These are phyloP conservation scores for Semicossyphus pulcher DNA, from an alignment of 2,113 vertebrate genomes.

Conservation along the genomic window DNA sequence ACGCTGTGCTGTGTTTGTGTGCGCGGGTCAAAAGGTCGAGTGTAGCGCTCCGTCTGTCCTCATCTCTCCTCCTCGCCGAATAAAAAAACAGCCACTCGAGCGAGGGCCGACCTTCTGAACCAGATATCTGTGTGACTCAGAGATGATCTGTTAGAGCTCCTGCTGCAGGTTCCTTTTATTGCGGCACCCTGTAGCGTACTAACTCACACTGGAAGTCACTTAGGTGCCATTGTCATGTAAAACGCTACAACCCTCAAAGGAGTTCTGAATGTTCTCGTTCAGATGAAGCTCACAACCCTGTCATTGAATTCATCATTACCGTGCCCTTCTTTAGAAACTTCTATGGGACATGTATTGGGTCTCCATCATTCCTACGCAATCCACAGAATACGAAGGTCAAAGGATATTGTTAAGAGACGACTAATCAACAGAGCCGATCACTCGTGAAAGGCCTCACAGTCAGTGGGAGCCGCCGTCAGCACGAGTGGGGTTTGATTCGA, in stretches of 20 bases:
- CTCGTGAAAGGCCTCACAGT: conserved; percentile 18
- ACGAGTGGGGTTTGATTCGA: conserved; percentile 1
- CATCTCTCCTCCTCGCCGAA: conserved; percentile 8
- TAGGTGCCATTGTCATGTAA: neutral
- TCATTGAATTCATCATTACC: conserved; percentile 12
- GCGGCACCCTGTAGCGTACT: neutral
- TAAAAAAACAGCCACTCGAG: conserved; percentile 32
- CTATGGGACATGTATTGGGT: conserved; percentile 10
- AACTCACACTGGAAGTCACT: neutral
- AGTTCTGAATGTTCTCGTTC: neutral
- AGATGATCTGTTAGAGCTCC: conserved; percentile 15
- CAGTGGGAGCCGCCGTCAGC: neutral
- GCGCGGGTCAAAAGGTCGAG: conserved; percentile 58
- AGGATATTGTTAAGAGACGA: conserved; percentile 26
- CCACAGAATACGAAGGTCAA: conserved; percentile 12
- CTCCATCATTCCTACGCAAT: conserved; percentile 21
- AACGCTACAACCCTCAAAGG: neutral
- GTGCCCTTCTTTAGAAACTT: conserved; percentile 13
- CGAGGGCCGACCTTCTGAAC: conserved; percentile 18
- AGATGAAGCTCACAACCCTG: neutral
- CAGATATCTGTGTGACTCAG: neutral
- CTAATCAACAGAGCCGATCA: conserved; percentile 28
- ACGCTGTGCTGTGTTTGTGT: conserved; percentile 17
- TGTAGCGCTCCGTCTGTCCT: conserved; percentile 34
- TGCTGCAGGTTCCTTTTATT: neutral